Evolutionary conservation across 2,888 invertebrate species (phyloP), one percentile per base, ranked within the genome.

Genomic region (Patella pellucida): DNA sequence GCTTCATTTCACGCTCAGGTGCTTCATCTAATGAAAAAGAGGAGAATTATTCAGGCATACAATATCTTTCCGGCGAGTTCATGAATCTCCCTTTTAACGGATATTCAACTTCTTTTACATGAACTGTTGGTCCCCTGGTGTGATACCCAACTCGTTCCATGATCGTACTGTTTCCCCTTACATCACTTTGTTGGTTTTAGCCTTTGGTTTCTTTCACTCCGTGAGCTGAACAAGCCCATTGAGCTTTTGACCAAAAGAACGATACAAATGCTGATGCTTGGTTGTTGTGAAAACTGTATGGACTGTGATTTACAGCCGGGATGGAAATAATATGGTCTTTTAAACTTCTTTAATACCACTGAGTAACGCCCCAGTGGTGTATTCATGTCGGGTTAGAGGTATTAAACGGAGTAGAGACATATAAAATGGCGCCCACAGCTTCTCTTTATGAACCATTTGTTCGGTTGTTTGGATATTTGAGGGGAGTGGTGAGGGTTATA

Each of bases 1-100:
- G 69, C 71, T 74, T 74, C 74, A 74, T 74, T 74, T 74, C 74
- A 74, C 74, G 74, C 56, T 74, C 62, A 69, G 70, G 51, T 71
- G 71, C 19, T 51, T 67, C 69, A 74, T n/a, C 19, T 74, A 74
- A 74, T 74, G 70, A 74, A 70, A 62, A 31, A n/a, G 74, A 62
- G 41, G 62, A 51, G 67, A 62, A 23, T 23, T 19, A 14, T 62
- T 23, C 62, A 62, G 19, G 19, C 62, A 62, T 62, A 23, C 62
- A 62, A 62, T 62, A 62, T 62, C 62, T 62, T 19, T 5, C 19
- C 62, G 41, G 41, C 41, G 1, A 41, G 41, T 41, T 41, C 41
- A 41, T 41, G 41, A 41, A 41, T 4, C 41, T 41, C 41, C 41
- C 9, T 41, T 41, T 41, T 41, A 41, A 41, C 7, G 41, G 7